Base-by-base conservation (phyloP, 1,140 invertebrate species). In the Drosophila guanche region DNA sequence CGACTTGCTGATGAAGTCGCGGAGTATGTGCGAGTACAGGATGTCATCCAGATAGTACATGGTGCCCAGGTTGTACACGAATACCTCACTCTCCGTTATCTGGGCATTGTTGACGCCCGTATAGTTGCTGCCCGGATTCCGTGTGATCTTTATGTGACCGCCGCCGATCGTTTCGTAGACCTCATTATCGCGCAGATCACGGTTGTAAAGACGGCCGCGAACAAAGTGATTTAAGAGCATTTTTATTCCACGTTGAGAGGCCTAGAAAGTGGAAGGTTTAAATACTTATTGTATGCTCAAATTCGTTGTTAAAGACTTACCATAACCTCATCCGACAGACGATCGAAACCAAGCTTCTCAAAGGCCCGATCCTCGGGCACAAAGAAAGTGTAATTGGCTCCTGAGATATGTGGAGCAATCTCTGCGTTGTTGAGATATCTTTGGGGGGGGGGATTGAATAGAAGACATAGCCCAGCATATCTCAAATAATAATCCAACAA, bases 191-290 rank as follows among this genome's bases (percentile, higher is more conserved):
- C 91, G 91, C 37, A 94, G 77, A 75, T 94, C 94, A 22, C 92
- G 92, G 74, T 94, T 92, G 65, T 94, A 94, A 7, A 94, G 89
- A 12, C 94, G 85, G 37, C 93, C 93, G 58, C 93, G 93, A 2
- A 94, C 93, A 79, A 94, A 94, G 79, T 94, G 94, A 81, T 93
- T 93, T n/a, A 94, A 81, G 3, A 94, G 75, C 65, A 94, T 92
- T 63, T 94, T 91, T 1, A 94, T 76, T 23, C 93, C 93, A 20
- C 92, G 91, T 23, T 92, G 92, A 8, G 92, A 93, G 5, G 92
- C 92, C 90, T 91, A 5, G 12, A 29, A 47, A 27, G 2, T 2
- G 0, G 0, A 0, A 40, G 23, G 1, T n/a, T 27, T 2, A 48
- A n/a, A n/a, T n/a, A n/a, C n/a, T n/a, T n/a, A n/a, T n/a, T n/a